Base-by-base conservation (phyloP, 2,797 vertebrate species). In the Strix occidentalis region DNA sequence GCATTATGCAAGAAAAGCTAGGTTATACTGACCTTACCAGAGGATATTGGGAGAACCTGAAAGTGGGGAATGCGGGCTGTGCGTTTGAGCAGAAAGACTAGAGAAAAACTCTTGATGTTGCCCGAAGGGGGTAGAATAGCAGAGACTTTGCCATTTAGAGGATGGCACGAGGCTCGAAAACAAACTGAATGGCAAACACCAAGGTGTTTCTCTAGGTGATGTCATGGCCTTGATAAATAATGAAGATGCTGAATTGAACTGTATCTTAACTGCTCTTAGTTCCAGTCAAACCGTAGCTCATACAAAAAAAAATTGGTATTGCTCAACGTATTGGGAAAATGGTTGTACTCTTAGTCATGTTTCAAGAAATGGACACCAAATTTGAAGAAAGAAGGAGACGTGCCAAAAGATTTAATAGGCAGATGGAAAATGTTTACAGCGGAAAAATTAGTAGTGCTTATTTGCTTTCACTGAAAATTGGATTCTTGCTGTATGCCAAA, bases 341-440 rank as follows among this genome's bases (percentile, higher is more conserved):
- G 20, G 3, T 39, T 87, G 43, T 51, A 9, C 5, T 68, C 7
- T 45, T 29, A 54, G 23, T 29, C 6, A 5, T 7, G 13, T 70
- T 89, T 82, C 26, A 16, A 57, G 69, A 70, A 31, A 64, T 3
- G 25, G n/a, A n/a, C 45, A 50, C 31, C 18, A 18, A n/a, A 50
- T 23, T 74, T 28, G 23, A 64, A 72, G 89, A 33, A 74, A 69
- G 69, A n/a, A 92, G 53, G 58, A 81, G 57, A 65, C 0, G 5
- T 90, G 91, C 87, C 89, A 81, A 10, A 78, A 58, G 63, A n/a
- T 91, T 61, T 68, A 91, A 75, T 51, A 69, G 87, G 69, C 91
- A 88, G 89, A 84, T 90, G 90, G 87, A 90, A 89, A 91, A 69
- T 48, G 54, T 90, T 94, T 91, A 39, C 87, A 97, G 79, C 31